Conservation (phyloP, 2,888 invertebrate species). For the Glaucopsyche alexis region DNA sequence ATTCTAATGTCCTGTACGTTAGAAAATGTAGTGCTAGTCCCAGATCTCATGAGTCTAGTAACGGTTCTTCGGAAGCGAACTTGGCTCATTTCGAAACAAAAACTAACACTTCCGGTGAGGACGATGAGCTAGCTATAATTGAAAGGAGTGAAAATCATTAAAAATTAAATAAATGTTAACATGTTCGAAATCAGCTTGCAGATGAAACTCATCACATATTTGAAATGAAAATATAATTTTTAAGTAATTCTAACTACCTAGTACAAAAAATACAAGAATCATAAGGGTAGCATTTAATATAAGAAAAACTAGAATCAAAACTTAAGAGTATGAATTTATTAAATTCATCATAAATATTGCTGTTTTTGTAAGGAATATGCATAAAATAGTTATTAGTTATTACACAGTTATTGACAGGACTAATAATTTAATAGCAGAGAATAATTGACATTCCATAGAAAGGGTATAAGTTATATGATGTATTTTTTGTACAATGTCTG, state of each 20-base stretch:
- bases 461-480: neutral
- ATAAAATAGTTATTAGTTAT: too few relatives aligned
- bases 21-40: conserved; percentile 68
- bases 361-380: too few relatives aligned
- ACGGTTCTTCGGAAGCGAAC: conserved; percentile 70
- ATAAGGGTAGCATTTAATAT: neutral
- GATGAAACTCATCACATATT: conserved; percentile 27
- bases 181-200: neutral
- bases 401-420: neutral
- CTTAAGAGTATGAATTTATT: too few relatives aligned
- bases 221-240: neutral
- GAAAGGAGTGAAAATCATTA: conserved; percentile 54
- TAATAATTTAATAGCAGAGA: neutral
- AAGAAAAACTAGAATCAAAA: neutral
- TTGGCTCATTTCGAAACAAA: conserved; percentile 61
- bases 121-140: conserved; percentile 70
- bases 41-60: conserved; percentile 69
- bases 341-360: neutral
- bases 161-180: conserved; percentile 28
- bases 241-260: conserved; percentile 29
- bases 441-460: neutral
- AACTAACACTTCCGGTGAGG: conserved; percentile 70
- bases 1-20: conserved; percentile 66
- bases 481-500: neutral
- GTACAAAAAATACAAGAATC: conserved; percentile 32